Evolutionary conservation across 2,888 invertebrate genomes (phyloP), one percentile per base, ranked within the genome.

Genomic region (Limnephilus auricula): DNA sequence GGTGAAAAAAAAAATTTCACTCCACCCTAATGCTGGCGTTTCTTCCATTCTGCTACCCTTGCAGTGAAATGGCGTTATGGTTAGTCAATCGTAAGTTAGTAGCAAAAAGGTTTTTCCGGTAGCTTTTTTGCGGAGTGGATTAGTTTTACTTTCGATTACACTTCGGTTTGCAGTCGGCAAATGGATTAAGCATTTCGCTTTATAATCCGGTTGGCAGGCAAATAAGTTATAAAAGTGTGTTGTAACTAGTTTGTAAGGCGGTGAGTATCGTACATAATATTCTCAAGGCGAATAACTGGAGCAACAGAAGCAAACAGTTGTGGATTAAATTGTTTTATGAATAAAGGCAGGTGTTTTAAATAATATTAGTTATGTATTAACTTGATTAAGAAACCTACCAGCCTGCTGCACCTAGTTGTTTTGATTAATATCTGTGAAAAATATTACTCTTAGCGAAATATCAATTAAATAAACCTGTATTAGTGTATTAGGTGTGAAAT

Each of bases 121-220:
- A 30, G 37, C 45, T 86, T 86, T 65, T 65, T 86, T 50, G 34
- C 32, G 65, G 13, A 32, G 86, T 86, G 65, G 9, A 31, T 30
- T 45, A 15, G 50, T 86, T 65, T 86, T 50, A 50, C 31, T 65
- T 13, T 50, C 18, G 15, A 32, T 65, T 65, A 25, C 18, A 18
- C 6, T n/a, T 30, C 12, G 31, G 30, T 31, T 65, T 13, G 86
- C 30, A 32, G 31, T 50, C 30, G 30, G 18, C 65, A 50, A 86
- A 86, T 32, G 86, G 86, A 65, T 86, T 45, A 65, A 86, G 50
- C 30, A 65, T 86, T 86, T 50, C 65, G 31, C 37, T 86, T 13
- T 84, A 25, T 84, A 84, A 84, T 84, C 84, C 86, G 86, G 86
- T 86, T 50, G 86, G 65, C 86, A 65, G 86, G 86, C 65, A 86